Base-by-base conservation (phyloP, 2,888 invertebrate genomes). In the Tethea ocularis region DNA sequence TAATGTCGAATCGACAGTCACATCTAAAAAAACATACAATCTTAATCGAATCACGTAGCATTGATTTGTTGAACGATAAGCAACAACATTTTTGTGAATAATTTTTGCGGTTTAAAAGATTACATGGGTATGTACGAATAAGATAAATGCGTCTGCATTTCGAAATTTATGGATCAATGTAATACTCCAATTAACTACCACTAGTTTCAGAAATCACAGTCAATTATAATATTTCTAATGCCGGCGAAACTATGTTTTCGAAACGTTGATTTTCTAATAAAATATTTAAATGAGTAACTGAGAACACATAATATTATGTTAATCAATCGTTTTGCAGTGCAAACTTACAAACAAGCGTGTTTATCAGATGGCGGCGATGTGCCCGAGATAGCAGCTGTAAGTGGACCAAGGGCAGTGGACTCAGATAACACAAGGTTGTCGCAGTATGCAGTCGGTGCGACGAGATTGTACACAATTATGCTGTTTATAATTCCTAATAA, bases 341-440 rank as follows among this genome's bases (percentile, higher is more conserved):
- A 57, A 56, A 62, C 46, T 36, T 23, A 77, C 77, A 79, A 82
- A 77, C 77, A 77, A 46, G 71, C 67, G 66, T 74, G 79, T 83
- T 88, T 89, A 91, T 91, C 91, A 84, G 88, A 89, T 89, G 86
- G 78, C 79, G 77, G 75, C 78, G 82, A 81, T 84, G 80, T 84
- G 83, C 81, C 83, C 79, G 83, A 85, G 89, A 91, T 90, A 91
- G 83, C 78, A 20, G 71, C 33, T 62, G 76, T 82, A 92, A 88
- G 87, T 92, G 85, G 92, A 88, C 87, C 92, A 93, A 93, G 92
- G 91, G 91, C 91, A 83, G 72, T 75, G 72, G 74, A 73, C 79
- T 70, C 77, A 78, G 89, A 90, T 91, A 91, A 89, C 87, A 72
- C 88, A 89, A 90, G 89, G 88, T 80, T 86, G 79, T 72, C 78